phyloP scores from a whole-genome alignment of 2,113 vertebrate genomes.

The Cephalophus harveyi region DNA sequence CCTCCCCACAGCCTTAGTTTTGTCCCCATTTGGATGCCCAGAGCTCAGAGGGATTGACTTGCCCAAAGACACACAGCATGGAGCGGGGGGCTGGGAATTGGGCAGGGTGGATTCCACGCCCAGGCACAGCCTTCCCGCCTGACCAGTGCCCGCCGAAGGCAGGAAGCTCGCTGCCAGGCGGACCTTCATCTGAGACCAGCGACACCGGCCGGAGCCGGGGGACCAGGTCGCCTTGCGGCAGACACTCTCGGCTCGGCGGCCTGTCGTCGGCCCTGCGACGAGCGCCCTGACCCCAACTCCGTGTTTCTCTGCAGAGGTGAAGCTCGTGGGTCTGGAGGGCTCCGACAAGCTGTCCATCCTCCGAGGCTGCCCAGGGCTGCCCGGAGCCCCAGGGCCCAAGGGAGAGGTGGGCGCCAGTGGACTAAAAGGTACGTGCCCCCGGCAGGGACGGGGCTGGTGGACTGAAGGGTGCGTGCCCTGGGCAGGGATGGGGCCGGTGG shows the following conservation, averaged over 20 bases:
- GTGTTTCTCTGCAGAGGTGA: constrained; percentile 15
- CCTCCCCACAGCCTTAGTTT: too few species aligned
- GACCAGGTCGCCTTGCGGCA: rapidly evolving
- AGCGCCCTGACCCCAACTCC: rapidly evolving
- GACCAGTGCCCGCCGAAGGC: rapidly evolving
- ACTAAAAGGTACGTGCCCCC: background rate
- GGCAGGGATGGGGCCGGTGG: background rate
- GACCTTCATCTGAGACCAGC: background rate
- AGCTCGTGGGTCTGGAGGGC: constrained; percentile 16
- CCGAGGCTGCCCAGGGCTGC: constrained; percentile 48
- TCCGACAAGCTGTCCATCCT: constrained; percentile 49
- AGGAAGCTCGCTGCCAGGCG: background rate
- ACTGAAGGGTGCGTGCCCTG: background rate
- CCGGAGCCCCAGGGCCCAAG: background rate
- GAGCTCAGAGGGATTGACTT: background rate
- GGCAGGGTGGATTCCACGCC: too few species aligned
- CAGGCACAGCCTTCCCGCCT: rapidly evolving
- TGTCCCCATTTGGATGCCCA: background rate
- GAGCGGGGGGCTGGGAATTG: rapidly evolving
- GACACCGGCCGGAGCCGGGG: background rate
- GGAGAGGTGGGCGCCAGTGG: constrained; percentile 22
- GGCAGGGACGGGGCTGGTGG: background rate
- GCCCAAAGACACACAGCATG: background rate
- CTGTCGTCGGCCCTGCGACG: rapidly evolving
- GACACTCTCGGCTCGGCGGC: rapidly evolving